Percentiles rank a stretch among this genome's conserved stretches.
Evolutionary conservation across 2,888 invertebrate species (phyloP).

Genomic region (Drosophila hawaiiensis): DNA sequence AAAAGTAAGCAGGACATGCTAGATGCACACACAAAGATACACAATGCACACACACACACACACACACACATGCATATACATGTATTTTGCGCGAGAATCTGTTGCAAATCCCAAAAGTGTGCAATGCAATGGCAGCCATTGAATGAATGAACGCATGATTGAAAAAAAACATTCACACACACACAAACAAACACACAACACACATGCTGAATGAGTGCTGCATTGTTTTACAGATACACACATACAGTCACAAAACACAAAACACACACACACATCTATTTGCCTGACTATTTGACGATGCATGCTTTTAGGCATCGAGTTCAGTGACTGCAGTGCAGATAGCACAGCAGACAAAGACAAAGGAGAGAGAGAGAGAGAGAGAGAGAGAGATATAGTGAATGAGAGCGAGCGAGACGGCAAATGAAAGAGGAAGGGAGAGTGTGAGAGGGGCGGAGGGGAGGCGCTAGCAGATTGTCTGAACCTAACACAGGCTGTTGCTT

Average conservation of each 20-base stretch:
- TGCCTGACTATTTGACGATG: constrained; percentile 40
- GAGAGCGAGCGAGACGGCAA: neutral
- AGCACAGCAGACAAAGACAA: constrained; percentile 10
- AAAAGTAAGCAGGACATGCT: constrained; percentile 4
- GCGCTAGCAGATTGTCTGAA: constrained; percentile 14
- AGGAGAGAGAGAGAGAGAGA: too few relatives aligned
- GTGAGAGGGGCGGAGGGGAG: neutral
- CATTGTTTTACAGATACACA: constrained; percentile 35
- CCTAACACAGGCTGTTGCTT: constrained; percentile 55
- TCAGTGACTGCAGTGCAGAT: constrained; percentile 63
- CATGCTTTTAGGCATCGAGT: constrained; percentile 63
- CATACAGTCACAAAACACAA: neutral
- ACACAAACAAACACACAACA: neutral
- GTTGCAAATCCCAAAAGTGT: constrained; percentile 76
- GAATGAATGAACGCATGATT: constrained; percentile 74
- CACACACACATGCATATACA: neutral
- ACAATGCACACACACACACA: constrained; percentile 12
- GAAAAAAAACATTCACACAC: constrained; percentile 69
- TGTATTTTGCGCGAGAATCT: constrained; percentile 56
- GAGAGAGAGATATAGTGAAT: neutral
- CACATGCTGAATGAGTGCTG: neutral
- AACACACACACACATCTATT: constrained; percentile 15
- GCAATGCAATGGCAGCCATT: constrained; percentile 66
- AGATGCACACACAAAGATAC: constrained; percentile 11
- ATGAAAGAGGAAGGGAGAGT: neutral